phyloP scores from a whole-genome alignment of 2,113 vertebrate genomes.

The Pteruthius melanotis region DNA sequence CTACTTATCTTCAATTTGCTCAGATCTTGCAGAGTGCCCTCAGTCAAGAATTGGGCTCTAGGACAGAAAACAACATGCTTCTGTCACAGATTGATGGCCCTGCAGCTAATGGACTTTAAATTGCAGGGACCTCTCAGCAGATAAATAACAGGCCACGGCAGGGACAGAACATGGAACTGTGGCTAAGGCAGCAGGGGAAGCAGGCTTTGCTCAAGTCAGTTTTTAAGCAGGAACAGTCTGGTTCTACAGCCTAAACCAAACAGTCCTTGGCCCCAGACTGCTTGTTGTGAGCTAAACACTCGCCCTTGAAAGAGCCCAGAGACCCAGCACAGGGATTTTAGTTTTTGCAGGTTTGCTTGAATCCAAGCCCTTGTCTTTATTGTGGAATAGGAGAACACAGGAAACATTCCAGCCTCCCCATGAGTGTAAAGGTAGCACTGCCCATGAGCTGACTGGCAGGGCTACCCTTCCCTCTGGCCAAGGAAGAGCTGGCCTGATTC shows the following conservation, averaged over 20 bases:
- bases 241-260: not conserved
- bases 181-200: not conserved
- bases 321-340: not conserved
- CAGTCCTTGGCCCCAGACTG: not conserved
- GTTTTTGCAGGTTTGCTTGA: not conserved
- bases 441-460: not conserved
- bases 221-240: not conserved
- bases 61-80: not conserved
- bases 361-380: not conserved
- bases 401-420: not conserved
- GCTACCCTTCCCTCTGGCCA: not conserved
- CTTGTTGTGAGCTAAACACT: not conserved
- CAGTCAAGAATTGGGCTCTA: not conserved
- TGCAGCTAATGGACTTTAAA: not conserved
- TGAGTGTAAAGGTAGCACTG: not conserved
- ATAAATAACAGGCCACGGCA: not conserved
- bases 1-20: not conserved
- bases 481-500: not conserved
- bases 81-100: not conserved
- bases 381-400: not conserved
- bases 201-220: not conserved
- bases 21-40: not conserved
- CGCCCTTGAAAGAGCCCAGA: not conserved
- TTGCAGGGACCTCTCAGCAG: not conserved
- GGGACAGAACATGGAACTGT: not conserved